Base-by-base conservation (phyloP, 2,888 invertebrate genomes). In the Tholera decimalis region DNA sequence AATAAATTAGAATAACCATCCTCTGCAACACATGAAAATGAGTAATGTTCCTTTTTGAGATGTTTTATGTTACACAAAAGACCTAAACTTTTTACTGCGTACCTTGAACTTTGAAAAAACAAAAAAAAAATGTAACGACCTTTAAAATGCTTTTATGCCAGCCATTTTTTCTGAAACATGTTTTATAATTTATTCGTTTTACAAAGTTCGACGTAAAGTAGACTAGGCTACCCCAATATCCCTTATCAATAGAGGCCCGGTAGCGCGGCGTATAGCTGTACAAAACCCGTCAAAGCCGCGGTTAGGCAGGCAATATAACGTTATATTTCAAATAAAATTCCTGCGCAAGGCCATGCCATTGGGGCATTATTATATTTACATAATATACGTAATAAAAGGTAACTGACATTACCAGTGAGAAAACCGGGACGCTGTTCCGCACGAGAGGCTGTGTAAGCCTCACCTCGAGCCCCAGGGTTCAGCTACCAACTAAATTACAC, bases 381-480 rank as follows among this genome's bases (percentile, higher is more conserved):
- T 85, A 85, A 82, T 84, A 84, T 78, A 79, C 68, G 73, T 81
- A 83, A 84, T 85, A 85, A 87, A 84, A 84, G 79, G 86, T 83
- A 83, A 83, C 82, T 80, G 82, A 83, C 79, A 83, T 83, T 82
- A 80, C 69, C 78, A 74, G 73, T 72, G 74, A 44, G 67, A 74
- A 58, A 78, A 67, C 43, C 71, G 77, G 73, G 76, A 55, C 78
- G 73, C 58, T 69, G 78, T 49, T 70, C 82, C 83, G 83, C 87
- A 84, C 83, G 85, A 87, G 77, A 71, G 78, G 68, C 50, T 68
- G 69, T 70, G 66, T 68, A 46, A 71, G 66, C 70, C 51, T 33
- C 18, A 41, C 41, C 57, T 50, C 51, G 24, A 5, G 70, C 28
- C 55, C 51, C 47, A 43, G 50, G 66, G 50, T 59, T 73, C 47